Conservation (phyloP, 2,888 invertebrate genomes). For the Drosophila phalerata region DNA sequence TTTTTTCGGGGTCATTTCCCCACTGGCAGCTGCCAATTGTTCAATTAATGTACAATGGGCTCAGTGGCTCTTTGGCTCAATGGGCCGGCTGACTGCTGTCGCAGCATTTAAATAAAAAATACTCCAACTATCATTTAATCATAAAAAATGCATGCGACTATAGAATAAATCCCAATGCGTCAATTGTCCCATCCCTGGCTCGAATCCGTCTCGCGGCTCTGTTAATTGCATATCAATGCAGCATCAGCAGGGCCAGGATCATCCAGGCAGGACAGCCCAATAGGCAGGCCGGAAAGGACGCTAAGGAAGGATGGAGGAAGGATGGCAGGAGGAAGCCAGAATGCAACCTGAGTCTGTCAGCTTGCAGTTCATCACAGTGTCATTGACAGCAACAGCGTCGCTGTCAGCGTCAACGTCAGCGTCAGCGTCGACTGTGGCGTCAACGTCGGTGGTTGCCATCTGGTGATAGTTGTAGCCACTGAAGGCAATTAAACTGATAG, state of each 20-base stretch:
- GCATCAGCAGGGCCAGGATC: constrained; percentile 67
- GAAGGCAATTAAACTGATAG: constrained; percentile 77
- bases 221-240: constrained; percentile 78
- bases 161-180: constrained; percentile 78
- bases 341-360: constrained; percentile 7
- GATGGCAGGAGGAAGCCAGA: constrained; percentile 1
- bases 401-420: constrained; percentile 22
- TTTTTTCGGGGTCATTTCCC: constrained; percentile 57
- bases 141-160: constrained; percentile 78
- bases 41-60: constrained; percentile 66
- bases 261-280: constrained; percentile 15
- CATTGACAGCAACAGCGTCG: constrained; percentile 64
- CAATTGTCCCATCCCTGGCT: constrained; percentile 59
- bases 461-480: constrained; percentile 74
- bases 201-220: constrained; percentile 49
- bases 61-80: constrained; percentile 39
- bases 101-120: constrained; percentile 57
- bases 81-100: constrained; percentile 57
- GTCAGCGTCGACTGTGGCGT: constrained; percentile 8
- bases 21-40: constrained; percentile 75
- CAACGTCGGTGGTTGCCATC: constrained; percentile 57
- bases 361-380: constrained; percentile 73
- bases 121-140: constrained; percentile 74
- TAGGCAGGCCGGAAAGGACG: constrained; percentile 7
- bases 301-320: neutral